These are phyloP conservation scores for Microcaecilia unicolor DNA, from an alignment of 2,797 vertebrate genomes.

Conservation along the genomic window DNA sequence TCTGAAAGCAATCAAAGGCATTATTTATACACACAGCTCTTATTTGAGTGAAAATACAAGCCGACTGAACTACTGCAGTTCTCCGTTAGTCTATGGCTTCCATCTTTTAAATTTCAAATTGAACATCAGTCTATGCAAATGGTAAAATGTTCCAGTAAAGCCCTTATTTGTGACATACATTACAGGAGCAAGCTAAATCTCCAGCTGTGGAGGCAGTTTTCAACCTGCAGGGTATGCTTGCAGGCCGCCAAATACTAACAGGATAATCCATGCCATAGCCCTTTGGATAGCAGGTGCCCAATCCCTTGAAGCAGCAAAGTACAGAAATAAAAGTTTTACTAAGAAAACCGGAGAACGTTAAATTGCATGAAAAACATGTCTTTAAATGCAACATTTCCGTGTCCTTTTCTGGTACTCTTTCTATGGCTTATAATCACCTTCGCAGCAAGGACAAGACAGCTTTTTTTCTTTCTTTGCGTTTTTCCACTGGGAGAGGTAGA, in stretches of 20 bases:
- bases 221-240: background rate
- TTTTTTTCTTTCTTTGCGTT: slow-evolving; percentile 11
- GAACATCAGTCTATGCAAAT: slow-evolving; percentile 13
- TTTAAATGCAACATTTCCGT: slow-evolving; percentile 5
- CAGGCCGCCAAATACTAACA: background rate
- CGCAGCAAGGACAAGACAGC: slow-evolving; percentile 2
- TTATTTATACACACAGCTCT: slow-evolving; percentile 29
- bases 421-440: slow-evolving; percentile 13
- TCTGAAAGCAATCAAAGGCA: slow-evolving; percentile 38
- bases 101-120: background rate
- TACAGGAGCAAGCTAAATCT: slow-evolving; percentile 1
- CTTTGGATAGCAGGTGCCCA: background rate
- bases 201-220: background rate
- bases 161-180: slow-evolving; percentile 1
- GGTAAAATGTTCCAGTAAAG: slow-evolving; percentile 9
- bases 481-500: slow-evolving; percentile 22
- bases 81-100: slow-evolving; percentile 32
- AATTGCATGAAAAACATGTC: slow-evolving; percentile 1
- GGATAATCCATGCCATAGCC: slow-evolving; percentile 4
- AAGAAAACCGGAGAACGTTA: slow-evolving; percentile 6
- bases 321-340: slow-evolving; percentile 12
- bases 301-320: slow-evolving; percentile 12
- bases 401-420: background rate
- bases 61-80: slow-evolving; percentile 31
- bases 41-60: slow-evolving; percentile 21